phyloP scores from a whole-genome alignment of 2,888 invertebrate species.

The Agriotes lineatus region DNA sequence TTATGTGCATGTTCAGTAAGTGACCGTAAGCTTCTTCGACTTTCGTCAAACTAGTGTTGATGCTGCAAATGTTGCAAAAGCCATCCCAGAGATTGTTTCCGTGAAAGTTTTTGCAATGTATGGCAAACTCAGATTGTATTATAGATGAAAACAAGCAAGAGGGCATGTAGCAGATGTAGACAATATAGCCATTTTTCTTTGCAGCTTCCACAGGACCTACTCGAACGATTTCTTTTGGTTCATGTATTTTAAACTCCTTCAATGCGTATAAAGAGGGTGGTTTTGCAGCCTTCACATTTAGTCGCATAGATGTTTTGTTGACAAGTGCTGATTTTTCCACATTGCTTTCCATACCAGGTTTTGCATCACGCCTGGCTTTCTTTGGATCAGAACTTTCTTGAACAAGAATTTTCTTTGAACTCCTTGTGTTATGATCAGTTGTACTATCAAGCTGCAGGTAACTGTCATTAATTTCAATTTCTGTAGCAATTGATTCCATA shows the following conservation, averaged over 20 bases:
- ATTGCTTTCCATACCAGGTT: background rate
- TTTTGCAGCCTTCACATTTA: slow-evolving; percentile 6
- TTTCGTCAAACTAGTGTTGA: slow-evolving; percentile 32
- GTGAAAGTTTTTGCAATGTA: slow-evolving; percentile 61
- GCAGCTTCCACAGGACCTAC: slow-evolving; percentile 46
- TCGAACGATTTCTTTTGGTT: slow-evolving; percentile 31
- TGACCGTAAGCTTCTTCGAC: slow-evolving; percentile 46
- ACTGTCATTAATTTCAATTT: background rate
- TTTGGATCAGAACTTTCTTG: background rate
- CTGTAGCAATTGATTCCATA: background rate
- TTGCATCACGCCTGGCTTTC: background rate
- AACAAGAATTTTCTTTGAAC: background rate
- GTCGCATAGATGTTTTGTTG: slow-evolving; percentile 19
- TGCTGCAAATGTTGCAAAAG: slow-evolving; percentile 45
- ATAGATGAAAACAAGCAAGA: slow-evolving; percentile 57
- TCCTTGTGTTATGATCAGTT: background rate
- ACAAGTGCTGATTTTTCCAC: slow-evolving; percentile 11
- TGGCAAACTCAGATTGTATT: too few species aligned
- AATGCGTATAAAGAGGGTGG: slow-evolving; percentile 52
- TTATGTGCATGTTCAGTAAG: slow-evolving; percentile 29
- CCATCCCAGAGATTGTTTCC: slow-evolving; percentile 29
- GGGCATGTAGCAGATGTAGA: slow-evolving; percentile 57
- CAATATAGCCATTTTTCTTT: slow-evolving; percentile 37
- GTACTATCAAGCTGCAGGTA: background rate
- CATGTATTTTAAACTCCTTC: slow-evolving; percentile 33